Base-by-base conservation (phyloP, 2,797 vertebrate species). In the Cirrhinus molitorella region DNA sequence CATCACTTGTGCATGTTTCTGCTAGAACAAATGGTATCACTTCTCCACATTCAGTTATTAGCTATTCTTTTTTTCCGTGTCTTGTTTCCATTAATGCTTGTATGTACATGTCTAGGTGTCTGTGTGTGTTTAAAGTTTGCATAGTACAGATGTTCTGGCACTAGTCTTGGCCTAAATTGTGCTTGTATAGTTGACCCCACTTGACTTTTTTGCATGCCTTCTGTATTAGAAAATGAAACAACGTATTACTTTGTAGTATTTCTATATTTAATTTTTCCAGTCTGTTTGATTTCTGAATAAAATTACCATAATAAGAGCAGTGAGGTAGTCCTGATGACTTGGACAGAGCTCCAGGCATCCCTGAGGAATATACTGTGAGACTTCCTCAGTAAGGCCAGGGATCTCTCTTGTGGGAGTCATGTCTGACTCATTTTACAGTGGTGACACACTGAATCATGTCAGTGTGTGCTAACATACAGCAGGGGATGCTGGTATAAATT, bases 381-480 rank as follows among this genome's bases (percentile, higher is more conserved):
- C 66, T 83, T 65, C 37, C 55, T 65, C 25, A 53, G 53, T 78
- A 63, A 80, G 34, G 55, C 85, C 34, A 75, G 49, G 34, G 47
- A 53, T 4, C 19, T 9, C 71, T 34, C 63, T 25, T 76, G 5
- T 43, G 47, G 28, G 47, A n/a, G 28, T 49, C 37, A 79, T 66
- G 34, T 68, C 61, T 83, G 65, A 78, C 59, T 77, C 55, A 72
- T 71, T 59, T 28, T 40, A 53, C 51, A 25, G 66, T 12, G 19
- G 74, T 59, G 66, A 80, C 25, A 37, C 75, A 55, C 6, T 67
- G 66, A 77, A 68, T 88, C 74, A 67, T 59, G 34, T 83, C 59
- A 67, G 23, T 76, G 3, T 71, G 23, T 63, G 14, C n/a, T 83
- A 51, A 77, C 66, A 66, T 57, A 47, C 55, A 37, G 25, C 34